Evolutionary conservation across 2,888 invertebrate genomes (phyloP), one percentile per base, ranked within the genome.

Genomic region (Patella depressa): DNA sequence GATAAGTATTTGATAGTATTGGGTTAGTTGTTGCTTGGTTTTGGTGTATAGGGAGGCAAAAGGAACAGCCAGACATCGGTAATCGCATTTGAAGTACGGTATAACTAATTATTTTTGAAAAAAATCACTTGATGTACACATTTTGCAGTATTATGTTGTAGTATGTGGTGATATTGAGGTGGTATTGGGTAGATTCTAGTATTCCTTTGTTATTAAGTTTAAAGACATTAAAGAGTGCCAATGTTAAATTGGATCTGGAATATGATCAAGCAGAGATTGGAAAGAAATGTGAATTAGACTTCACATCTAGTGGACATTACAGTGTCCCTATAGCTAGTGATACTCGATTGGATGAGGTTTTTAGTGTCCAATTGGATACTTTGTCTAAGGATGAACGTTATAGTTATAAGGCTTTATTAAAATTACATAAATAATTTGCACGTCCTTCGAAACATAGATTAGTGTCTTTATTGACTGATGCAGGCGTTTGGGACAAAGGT

Each of bases 231-330:
- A 65, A 65, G 24, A 65, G 7, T 65, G 65, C 65, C 65, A 65
- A n/a, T n/a, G n/a, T 65, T 17, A 65, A 17, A 65, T 65, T 65
- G n/a, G n/a, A 65, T 65, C 65, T n/a, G n/a, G 65, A 65, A 24
- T 5, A 65, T 65, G 65, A 65, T 65, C 19, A 65, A 65, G 65
- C 65, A 9, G 65, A 65, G n/a, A 65, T n/a, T n/a, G n/a, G n/a
- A n/a, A n/a, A n/a, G n/a, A n/a, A n/a, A n/a, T n/a, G n/a, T 65
- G 65, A 15, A 65, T 65, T 65, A 65, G 65, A 65, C 19, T 65
- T 65, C 24, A 65, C n/a, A 4, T 65, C 65, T 24, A 65, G 19
- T 19, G 65, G 65, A 9, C 65, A 65, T n/a, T 65, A 65, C 17
- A 19, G 65, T 12, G 24, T 65, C 24, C 65, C 65, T 19, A 65